Evolutionary conservation across 2,797 vertebrate genomes (phyloP), one percentile per base, ranked within the genome.

Genomic region (Argyrosomus regius): DNA sequence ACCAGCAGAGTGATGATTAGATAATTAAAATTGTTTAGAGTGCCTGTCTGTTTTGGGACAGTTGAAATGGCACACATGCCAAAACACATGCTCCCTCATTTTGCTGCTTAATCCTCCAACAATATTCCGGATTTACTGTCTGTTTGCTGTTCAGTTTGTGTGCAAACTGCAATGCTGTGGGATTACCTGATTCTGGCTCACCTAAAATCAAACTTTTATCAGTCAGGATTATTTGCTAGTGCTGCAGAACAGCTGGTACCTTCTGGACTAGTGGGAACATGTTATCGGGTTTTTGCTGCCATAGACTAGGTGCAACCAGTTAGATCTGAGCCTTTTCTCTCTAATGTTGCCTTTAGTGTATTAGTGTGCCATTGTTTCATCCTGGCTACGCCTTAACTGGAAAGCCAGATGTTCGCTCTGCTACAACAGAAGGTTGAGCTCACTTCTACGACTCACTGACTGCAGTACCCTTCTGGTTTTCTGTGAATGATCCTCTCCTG

Each of bases 61-160:
- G 28, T 75, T 9, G 48, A 45, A 81, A 77, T 58, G 31, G 69
- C 50, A 22, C n/a, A 24, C 54, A 54, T 64, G 48, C 68, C 50
- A 78, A 50, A 71, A 83, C 50, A 49, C 28, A 46, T 5, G 12
- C 22, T 53, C 56, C 52, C 31, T 76, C 48, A 45, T 65, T 81
- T 78, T 69, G 18, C 61, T 68, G 46, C 52, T 52, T 66, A 54
- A 76, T 73, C 75, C 78, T 68, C 46, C 46, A 6, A 54, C 43
- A 73, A 17, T 65, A 31, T 65, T 54, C 16, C 39, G 50, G 48
- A 75, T 76, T 76, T 63, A 20, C 18, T 16, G 22, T 72, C 57
- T 75, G 10, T 81, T 78, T 85, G 74, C 50, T 70, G 58, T 72
- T 68, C 52, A 53, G 65, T 87, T 70, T 3, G 35, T 80, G 58